Percentiles rank a stretch among this genome's conserved stretches.
Evolutionary conservation across 2,113 vertebrate genomes (phyloP).

Genomic region (Numida meleagris): DNA sequence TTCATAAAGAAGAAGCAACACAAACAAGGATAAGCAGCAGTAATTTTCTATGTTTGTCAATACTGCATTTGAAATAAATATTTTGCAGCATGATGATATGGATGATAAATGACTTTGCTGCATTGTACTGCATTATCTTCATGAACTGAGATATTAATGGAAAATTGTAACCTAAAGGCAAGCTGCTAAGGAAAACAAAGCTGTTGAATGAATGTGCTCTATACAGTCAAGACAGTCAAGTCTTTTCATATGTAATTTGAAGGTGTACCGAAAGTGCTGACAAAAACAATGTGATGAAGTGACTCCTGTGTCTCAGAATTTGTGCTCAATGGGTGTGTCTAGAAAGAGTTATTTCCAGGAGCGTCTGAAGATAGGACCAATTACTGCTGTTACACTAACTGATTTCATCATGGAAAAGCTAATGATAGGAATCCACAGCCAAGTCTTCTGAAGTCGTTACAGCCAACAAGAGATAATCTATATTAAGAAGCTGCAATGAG

Average conservation of each 20-base stretch:
- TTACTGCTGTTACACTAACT: background rate
- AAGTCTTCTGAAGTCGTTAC: conserved; percentile 25
- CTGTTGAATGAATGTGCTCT: conserved; percentile 10
- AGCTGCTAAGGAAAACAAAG: conserved; percentile 26
- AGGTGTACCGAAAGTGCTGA: conserved; percentile 27
- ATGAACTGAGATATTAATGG: background rate
- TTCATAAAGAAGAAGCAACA: background rate
- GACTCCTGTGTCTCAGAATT: background rate
- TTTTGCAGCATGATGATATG: background rate
- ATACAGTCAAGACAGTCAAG: conserved; percentile 6
- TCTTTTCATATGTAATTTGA: conserved; percentile 20
- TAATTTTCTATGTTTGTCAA: conserved; percentile 26
- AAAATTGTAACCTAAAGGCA: conserved; percentile 43
- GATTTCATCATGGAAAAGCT: conserved; percentile 54
- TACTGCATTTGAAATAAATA: background rate
- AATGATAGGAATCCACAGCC: conserved; percentile 11
- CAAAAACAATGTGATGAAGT: conserved; percentile 10
- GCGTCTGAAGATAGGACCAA: conserved; percentile 33
- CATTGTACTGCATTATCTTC: background rate
- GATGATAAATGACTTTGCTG: conserved; percentile 43
- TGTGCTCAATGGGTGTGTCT: background rate
- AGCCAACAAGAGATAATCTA: background rate
- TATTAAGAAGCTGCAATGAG: conserved; percentile 19
- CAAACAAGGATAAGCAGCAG: background rate
- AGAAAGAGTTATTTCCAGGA: conserved; percentile 4